Evolutionary conservation across 2,797 vertebrate genomes (phyloP).

Genomic region (Melanotaenia boesemani): DNA sequence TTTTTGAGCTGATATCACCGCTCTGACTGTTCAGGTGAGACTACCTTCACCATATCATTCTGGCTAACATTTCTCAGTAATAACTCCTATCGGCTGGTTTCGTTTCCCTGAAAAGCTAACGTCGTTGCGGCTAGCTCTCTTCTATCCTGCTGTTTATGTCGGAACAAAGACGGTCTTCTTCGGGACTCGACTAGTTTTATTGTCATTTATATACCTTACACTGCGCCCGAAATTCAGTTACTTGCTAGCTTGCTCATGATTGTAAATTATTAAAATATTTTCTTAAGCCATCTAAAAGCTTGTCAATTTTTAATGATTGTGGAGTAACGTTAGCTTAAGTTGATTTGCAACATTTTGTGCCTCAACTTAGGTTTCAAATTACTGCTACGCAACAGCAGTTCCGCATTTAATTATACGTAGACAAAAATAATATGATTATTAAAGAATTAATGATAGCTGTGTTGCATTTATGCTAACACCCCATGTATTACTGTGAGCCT

Average conservation of each 20-base stretch:
- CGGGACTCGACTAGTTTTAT: neutral
- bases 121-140: conserved; percentile 32
- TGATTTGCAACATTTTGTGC: neutral
- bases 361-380: neutral
- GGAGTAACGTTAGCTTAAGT: conserved; percentile 14
- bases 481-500: neutral
- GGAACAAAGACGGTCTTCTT: conserved; percentile 61
- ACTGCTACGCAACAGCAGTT: neutral
- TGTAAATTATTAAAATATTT: no score
- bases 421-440: neutral
- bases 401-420: neutral
- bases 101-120: conserved; percentile 52
- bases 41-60: neutral
- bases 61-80: neutral
- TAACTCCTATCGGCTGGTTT: neutral
- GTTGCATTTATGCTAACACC: neutral
- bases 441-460: neutral
- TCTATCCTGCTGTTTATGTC: conserved; percentile 38
- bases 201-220: neutral
- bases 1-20: conserved; percentile 2
- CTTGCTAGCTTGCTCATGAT: neutral
- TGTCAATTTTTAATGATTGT: conserved; percentile 25
- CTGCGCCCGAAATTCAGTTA: neutral
- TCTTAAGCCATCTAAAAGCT: neutral
- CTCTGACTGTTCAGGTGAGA: conserved; percentile 55